Percentiles rank a stretch among this genome's conserved stretches.
phyloP scores from a whole-genome alignment of 2,113 vertebrate genomes.

The Pteronura brasiliensis region DNA sequence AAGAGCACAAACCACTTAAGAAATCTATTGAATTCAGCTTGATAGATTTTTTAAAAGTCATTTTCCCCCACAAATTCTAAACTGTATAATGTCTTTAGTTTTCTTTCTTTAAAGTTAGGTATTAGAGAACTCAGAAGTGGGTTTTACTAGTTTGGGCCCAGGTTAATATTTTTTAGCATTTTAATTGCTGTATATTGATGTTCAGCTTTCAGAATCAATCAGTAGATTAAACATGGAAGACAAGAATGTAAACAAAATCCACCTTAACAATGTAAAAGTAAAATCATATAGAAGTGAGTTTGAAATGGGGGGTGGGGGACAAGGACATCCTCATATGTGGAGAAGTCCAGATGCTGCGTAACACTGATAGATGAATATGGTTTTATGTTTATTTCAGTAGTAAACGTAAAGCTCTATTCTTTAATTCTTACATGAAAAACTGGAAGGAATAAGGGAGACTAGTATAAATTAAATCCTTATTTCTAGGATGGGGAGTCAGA shows the following conservation, averaged over 20 bases:
- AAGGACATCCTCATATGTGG: neutral
- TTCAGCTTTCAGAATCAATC: neutral
- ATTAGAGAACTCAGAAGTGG: conserved; percentile 25
- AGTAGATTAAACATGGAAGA: neutral
- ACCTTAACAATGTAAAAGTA: neutral
- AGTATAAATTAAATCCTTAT: neutral
- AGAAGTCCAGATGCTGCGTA: neutral
- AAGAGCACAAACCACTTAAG: neutral
- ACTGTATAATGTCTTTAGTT: neutral
- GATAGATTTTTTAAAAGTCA: neutral
- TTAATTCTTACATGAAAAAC: neutral
- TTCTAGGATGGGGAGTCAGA: neutral
- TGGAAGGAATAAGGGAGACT: neutral
- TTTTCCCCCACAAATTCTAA: neutral
- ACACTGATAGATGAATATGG: neutral
- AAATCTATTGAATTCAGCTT: conserved; percentile 31
- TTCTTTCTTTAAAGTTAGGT: neutral
- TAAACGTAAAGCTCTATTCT: neutral
- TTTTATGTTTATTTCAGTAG: neutral
- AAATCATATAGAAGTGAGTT: neutral
- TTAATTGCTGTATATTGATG: neutral
- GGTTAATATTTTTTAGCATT: neutral
- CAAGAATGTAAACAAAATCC: neutral
- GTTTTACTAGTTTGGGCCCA: conserved; percentile 13
- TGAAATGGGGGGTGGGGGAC: neutral